Percentiles rank a stretch among this genome's conserved stretches.
These are phyloP conservation scores for Mesoligia furuncula DNA, from an alignment of 2,888 invertebrate species.

Conservation along the genomic window DNA sequence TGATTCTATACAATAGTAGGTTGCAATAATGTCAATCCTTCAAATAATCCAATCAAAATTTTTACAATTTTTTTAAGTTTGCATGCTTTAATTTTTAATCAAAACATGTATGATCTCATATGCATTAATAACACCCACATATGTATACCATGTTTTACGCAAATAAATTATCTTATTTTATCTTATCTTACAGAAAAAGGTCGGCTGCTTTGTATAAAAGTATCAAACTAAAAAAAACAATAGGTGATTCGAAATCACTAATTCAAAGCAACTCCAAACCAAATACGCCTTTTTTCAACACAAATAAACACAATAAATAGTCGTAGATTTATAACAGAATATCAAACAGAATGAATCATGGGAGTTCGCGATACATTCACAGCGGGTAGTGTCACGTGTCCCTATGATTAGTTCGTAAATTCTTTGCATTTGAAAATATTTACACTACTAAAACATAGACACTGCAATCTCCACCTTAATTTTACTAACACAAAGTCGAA, in stretches of 20 bases:
- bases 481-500: neutral
- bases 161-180: too few relatives aligned
- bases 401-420: conserved; percentile 83
- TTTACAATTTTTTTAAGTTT: too few relatives aligned
- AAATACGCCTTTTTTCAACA: conserved; percentile 36
- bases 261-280: conserved; percentile 20
- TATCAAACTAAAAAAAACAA: too few relatives aligned
- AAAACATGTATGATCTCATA: too few relatives aligned
- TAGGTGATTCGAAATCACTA: neutral
- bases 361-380: conserved; percentile 66
- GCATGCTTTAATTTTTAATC: too few relatives aligned
- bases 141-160: too few relatives aligned
- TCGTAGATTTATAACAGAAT: conserved; percentile 60
- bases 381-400: conserved; percentile 80
- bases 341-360: conserved; percentile 70
- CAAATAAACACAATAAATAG: conserved; percentile 51
- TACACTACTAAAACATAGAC: conserved; percentile 32
- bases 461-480: conserved; percentile 33
- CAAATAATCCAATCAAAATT: too few relatives aligned
- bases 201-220: too few relatives aligned
- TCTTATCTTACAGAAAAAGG: too few relatives aligned
- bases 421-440: conserved; percentile 74
- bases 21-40: too few relatives aligned
- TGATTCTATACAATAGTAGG: too few relatives aligned
- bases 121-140: too few relatives aligned